phyloP scores from a whole-genome alignment of 2,113 vertebrate genomes.

The Ondatra zibethicus region DNA sequence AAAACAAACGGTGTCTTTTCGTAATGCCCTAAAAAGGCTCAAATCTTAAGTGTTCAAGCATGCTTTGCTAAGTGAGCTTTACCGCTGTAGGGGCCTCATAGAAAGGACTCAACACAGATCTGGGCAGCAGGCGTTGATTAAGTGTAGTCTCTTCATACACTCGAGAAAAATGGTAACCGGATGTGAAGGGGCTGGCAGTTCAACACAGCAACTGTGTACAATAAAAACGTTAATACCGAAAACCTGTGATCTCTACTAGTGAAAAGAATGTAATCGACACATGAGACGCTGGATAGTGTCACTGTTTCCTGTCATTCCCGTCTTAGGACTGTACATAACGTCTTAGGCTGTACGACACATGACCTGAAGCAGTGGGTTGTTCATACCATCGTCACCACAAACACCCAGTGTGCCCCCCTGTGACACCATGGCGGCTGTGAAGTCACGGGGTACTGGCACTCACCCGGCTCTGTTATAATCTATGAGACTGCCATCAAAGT shows the following conservation, averaged over 20 bases:
- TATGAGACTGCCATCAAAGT: not conserved
- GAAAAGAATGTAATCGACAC: too few species aligned
- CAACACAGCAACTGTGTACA: not conserved
- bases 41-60: not conserved
- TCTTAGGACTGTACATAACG: not conserved
- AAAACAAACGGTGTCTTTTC: not conserved
- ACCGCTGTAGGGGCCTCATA: not conserved
- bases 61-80: not conserved
- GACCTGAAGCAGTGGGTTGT: not conserved
- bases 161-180: too few species aligned
- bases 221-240: not conserved
- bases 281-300: not conserved
- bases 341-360: too few species aligned
- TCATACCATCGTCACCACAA: not conserved
- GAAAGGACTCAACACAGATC: not conserved
- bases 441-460: not conserved
- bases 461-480: not conserved
- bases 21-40: not conserved
- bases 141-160: not conserved
- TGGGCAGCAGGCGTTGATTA: not conserved
- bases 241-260: not conserved
- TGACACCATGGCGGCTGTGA: not conserved
- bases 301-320: not conserved
- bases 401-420: too few species aligned
- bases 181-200: too few species aligned